Evolutionary conservation across 1,140 invertebrate genomes (phyloP), one percentile per base, ranked within the genome.

Genomic region (Lysiphlebus fabarum): DNA sequence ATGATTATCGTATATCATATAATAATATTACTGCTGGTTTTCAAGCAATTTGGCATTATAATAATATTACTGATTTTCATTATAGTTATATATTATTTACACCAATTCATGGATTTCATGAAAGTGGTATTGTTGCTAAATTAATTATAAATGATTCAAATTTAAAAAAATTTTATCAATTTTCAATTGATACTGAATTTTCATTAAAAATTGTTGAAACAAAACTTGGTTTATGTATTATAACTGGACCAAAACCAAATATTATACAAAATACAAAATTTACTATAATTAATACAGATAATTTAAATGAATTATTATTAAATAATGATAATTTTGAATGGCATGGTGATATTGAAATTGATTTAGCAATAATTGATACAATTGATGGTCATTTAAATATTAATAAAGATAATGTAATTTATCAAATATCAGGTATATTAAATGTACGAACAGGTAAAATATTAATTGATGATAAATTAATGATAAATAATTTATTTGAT

Each of bases 1-100:
- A 87, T 7, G 88, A 91, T 67, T 86, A 90, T 66, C 78, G 89
- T 42, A 73, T 87, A 4, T 85, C 85, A 12, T 91, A 87, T 82
- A 90, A 90, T 53, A 83, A 83, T n/a, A 80, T 89, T 62, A 83
- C 86, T 3, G 78, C 86, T 38, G 90, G 90, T 34, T 90, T 91
- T 63, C 84, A 85, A 4, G 89, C 88, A 38, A 83, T 88, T 42
- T 90, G 87, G 88, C 84, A 86, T 57, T 90, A 85, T 69, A 74
- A 80, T n/a, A 85, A 84, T 42, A 64, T 85, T 0, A 82, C 82
- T 5, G 83, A 91, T 72, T 89, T 92, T 51, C 85, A 91, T 61
- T 90, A 91, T 67, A 83, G 86, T 11, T 90, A 90, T 67, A 84
- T 87, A 62, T 73, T 91, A 9, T 90, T 85, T 66, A 90, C 89